Evolutionary conservation across 2,113 vertebrate species (phyloP), one percentile per base, ranked within the genome.

Genomic region (Cynocephalus volans): DNA sequence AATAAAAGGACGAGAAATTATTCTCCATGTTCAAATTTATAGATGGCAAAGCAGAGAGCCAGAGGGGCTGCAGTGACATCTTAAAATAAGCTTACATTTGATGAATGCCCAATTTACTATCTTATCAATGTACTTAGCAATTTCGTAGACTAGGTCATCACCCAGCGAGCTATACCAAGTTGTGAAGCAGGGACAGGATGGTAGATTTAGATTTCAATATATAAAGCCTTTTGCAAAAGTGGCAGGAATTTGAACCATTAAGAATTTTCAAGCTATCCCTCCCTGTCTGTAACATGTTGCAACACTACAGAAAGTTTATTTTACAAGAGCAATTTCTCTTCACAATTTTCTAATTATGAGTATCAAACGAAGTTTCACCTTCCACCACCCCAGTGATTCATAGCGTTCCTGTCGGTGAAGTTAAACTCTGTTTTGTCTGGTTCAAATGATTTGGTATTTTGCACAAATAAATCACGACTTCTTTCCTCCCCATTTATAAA

Each of bases 261-360:
- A 45, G 24, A 87, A 18, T 67, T 95, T 89, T 76, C 89, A 89
- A 95, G 92, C 73, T 31, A 54, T 93, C 96, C 96, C 89, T 81
- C 48, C 69, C 88, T 92, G 33, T 88, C 24, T 56, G 60, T 93
- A 72, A 88, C 82, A 90, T 80, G 96, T 45, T 86, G 48, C 75
- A 90, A 93, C 82, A 93, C 48, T 73, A 93, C 52, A 93, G 92
- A 84, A 81, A 97, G 98, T 98, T 98, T 95, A 88, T 96, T 98
- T 98, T 94, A 94, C 94, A 28, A 26, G 48, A 97, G 17, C 12
- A 79, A 94, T 97, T 98, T 98, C 62, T 67, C 84, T 90, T 91
- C 90, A 84, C 96, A 95, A 13, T 97, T 97, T 98, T 92, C 88
- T 96, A 97, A 93, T 97, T 97, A 86, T 60, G 36, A 92, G 56